Conservation (phyloP, 2,113 vertebrate species). For the Dissostichus mawsoni region DNA sequence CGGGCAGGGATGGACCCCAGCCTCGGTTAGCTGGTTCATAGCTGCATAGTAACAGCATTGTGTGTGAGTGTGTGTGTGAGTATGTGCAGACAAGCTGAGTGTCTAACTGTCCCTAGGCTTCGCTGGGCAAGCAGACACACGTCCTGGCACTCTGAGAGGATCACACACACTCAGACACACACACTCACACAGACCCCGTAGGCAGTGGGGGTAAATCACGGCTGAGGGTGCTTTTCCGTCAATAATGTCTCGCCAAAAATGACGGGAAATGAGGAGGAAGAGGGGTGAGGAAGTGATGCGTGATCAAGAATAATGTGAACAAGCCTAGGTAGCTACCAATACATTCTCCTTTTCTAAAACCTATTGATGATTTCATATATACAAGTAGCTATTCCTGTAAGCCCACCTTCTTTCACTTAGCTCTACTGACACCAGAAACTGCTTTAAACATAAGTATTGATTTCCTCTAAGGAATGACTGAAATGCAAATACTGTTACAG, state of each 20-base stretch:
- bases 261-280: slow-evolving; percentile 10
- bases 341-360: background rate
- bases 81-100: slow-evolving; percentile 29
- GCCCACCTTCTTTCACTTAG: background rate
- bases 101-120: slow-evolving; percentile 70
- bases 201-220: slow-evolving; percentile 52
- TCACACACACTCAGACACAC: slow-evolving; percentile 33
- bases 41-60: slow-evolving; percentile 41
- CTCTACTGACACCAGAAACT: background rate
- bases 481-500: slow-evolving; percentile 56
- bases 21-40: slow-evolving; percentile 43
- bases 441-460: slow-evolving; percentile 33
- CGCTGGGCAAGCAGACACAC: slow-evolving; percentile 73
- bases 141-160: slow-evolving; percentile 47
- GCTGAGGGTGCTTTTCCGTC: slow-evolving; percentile 51
- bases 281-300: background rate
- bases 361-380: background rate
- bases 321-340: background rate
- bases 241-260: slow-evolving; percentile 32
- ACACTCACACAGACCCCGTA: slow-evolving; percentile 11
- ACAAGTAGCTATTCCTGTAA: background rate
- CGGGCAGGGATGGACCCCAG: slow-evolving; percentile 52
- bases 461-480: slow-evolving; percentile 45
- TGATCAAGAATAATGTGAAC: background rate
- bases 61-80: slow-evolving; percentile 27